Base-by-base conservation (phyloP, 2,797 vertebrate genomes). In the Champsocephalus gunnari region DNA sequence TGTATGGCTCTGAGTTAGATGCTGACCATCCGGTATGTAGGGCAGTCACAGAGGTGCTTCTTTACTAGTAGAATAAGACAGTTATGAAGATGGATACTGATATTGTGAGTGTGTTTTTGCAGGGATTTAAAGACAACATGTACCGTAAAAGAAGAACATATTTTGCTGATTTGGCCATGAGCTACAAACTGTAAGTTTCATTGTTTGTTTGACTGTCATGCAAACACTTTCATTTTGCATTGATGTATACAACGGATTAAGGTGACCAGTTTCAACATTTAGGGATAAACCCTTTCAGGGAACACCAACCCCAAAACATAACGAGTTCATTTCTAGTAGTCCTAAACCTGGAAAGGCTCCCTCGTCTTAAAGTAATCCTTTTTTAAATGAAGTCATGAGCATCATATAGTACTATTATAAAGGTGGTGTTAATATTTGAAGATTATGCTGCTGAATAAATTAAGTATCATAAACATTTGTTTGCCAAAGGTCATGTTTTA, bases 121-220 rank as follows among this genome's bases (percentile, higher is more conserved):
- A 98, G 97, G 97, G 97, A 58, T 98, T 98, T 92, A 97, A 96
- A 92, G 96, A 97, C 89, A 96, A 95, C 3, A 91, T 95, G 6
- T 97, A 98, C 67, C 95, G 96, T 34, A 94, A 95, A 88, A 95
- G 97, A 76, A 89, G 97, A 14, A 95, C 96, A 84, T 95, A 97
- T 86, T 98, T 97, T 93, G 95, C 96, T 70, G 97, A 97, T 82
- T 77, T 97, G 87, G 96, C 96, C 54, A 94, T 96, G 93, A 95
- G 87, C 87, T 97, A 97, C 85, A 97, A 95, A 93, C 92, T 97
- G 97, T 98, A 94, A 94, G 97, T 93, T 38, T 12, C 45, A 38
- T 17, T 47, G 43, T 66, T 53, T 13, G 9, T 70, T 38, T 59
- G 28, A 45, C 34, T 58, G 17, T 49, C 2, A 60, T 60, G 28